phyloP scores from a whole-genome alignment of 1,140 invertebrate species.

The Orchestia grillus region DNA sequence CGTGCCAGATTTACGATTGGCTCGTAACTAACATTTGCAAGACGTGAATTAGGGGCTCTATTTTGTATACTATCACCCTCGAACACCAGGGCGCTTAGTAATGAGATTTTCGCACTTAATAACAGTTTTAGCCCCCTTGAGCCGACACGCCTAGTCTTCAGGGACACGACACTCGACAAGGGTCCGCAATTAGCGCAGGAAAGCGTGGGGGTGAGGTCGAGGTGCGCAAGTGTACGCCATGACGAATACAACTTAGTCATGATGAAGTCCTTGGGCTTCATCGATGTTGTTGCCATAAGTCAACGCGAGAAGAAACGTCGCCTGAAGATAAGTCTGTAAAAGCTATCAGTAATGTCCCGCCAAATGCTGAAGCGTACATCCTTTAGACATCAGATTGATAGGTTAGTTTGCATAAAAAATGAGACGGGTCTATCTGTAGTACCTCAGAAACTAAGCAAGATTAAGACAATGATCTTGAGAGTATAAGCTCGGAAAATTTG shows the following conservation, averaged over 20 bases:
- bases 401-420: neutral
- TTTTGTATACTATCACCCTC: neutral
- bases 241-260: neutral
- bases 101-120: neutral
- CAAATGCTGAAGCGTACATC: neutral
- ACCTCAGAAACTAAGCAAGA: too few species aligned
- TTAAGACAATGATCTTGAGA: neutral
- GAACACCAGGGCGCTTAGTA: neutral
- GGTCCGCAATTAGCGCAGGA: neutral
- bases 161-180: neutral
- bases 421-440: neutral
- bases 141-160: neutral
- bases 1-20: too few species aligned
- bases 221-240: neutral
- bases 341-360: neutral
- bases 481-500: neutral
- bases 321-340: neutral
- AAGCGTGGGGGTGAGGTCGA: neutral
- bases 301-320: neutral
- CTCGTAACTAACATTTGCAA: too few species aligned
- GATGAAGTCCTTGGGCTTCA: neutral
- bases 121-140: neutral
- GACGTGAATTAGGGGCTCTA: too few species aligned
- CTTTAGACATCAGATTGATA: neutral
- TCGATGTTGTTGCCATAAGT: neutral